Evolutionary conservation across 2,113 vertebrate species (phyloP).

Genomic region (Pseudorasbora parva): DNA sequence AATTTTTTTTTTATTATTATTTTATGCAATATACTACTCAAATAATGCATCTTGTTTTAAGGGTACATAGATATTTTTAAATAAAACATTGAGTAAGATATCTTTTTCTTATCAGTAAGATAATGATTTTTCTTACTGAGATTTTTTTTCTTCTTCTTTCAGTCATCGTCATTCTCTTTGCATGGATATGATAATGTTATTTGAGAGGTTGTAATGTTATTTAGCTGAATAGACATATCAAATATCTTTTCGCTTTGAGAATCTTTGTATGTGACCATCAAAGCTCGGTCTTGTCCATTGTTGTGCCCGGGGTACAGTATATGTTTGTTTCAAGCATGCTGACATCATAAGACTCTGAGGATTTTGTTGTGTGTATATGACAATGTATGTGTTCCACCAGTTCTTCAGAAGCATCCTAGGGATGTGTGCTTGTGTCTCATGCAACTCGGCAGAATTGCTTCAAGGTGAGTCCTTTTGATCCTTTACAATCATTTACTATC

Average conservation of each 20-base stretch:
- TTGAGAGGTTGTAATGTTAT: conserved; percentile 8
- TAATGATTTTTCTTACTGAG: neutral
- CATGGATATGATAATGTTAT: conserved; percentile 5
- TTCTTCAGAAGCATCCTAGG: conserved; percentile 94
- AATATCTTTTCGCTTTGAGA: neutral
- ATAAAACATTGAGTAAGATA: neutral
- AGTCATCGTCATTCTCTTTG: neutral
- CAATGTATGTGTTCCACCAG: conserved; percentile 68
- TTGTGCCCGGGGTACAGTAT: neutral
- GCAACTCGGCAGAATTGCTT: conserved; percentile 91
- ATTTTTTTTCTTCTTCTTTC: neutral
- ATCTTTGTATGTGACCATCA: neutral
- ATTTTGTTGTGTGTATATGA: conserved; percentile 8
- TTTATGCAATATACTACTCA: no score
- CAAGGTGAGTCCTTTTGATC: conserved; percentile 78
- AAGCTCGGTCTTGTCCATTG: neutral
- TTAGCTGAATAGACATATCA: conserved; percentile 4
- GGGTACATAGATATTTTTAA: neutral
- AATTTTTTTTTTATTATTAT: no score
- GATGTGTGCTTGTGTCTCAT: conserved; percentile 97
- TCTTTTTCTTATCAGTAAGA: neutral
- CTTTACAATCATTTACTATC: neutral
- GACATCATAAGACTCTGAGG: neutral
- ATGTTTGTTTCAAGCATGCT: neutral
- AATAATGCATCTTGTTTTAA: no score